A percentile compares a stretch with the other conserved stretches of the same genome.
phyloP scores from a whole-genome alignment of 2,797 vertebrate genomes.

The Gymnoscopelus braueri region DNA sequence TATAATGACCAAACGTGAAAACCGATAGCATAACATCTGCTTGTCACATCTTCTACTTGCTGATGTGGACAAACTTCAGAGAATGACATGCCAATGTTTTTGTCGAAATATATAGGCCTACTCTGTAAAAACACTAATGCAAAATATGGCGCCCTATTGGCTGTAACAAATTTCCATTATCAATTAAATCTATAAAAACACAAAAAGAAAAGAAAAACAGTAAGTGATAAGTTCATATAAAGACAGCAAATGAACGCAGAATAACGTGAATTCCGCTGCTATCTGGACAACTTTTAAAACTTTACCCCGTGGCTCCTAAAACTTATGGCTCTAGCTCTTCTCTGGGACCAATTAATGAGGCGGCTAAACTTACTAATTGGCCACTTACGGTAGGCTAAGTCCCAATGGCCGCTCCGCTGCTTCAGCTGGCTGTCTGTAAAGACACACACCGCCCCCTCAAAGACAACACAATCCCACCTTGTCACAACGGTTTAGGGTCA shows the following conservation, averaged over 20 bases:
- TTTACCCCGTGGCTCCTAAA: constrained; percentile 54
- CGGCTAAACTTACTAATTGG: constrained; percentile 76
- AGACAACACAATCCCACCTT: constrained; percentile 62
- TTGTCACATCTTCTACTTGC: too few species aligned
- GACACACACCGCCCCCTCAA: constrained; percentile 25
- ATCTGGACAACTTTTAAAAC: constrained; percentile 52
- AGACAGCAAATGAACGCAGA: background rate
- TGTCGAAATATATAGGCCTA: too few species aligned
- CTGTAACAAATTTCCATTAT: background rate
- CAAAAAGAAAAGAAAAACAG: background rate
- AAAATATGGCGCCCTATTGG: background rate
- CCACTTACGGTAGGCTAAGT: constrained; percentile 45
- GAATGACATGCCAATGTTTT: too few species aligned
- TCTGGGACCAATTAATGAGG: constrained; percentile 68
- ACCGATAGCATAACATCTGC: too few species aligned
- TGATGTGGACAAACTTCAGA: too few species aligned
- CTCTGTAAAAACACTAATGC: background rate
- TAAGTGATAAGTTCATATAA: background rate
- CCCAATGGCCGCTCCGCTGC: constrained; percentile 38
- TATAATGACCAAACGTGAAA: too few species aligned
- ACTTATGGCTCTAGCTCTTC: constrained; percentile 35
- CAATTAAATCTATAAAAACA: background rate
- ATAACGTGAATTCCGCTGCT: constrained; percentile 3
- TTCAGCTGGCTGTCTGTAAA: constrained; percentile 24
- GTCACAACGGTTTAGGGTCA: constrained; percentile 72